Evolutionary conservation across 2,113 vertebrate genomes (phyloP), one percentile per base, ranked within the genome.

Genomic region (Serilophus lunatus): DNA sequence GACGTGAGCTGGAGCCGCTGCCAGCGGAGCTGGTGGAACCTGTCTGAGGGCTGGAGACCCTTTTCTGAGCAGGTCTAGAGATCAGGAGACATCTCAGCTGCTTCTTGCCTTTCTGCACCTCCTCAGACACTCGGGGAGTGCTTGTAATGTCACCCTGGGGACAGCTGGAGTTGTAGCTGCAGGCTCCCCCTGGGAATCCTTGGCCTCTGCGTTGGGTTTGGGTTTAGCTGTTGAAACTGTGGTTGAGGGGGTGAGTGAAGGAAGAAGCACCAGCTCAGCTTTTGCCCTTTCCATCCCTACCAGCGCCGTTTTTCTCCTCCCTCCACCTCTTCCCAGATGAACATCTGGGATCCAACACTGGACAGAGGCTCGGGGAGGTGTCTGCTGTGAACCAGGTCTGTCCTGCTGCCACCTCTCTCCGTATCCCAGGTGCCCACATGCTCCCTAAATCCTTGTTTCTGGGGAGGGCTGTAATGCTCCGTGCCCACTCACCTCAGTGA

Each of bases 401-500:
- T 57, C 31, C 69, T 71, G 26, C 40, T n/a, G 44, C 75, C 86
- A 50, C 42, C 16, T 23, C 31, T 64, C 6, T 3, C 59, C 76
- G 45, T 51, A 22, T 25, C 60, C 69, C 8, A 0, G 11, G 14
- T 36, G 6, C 42, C 69, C 76, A 40, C 13, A 9, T 3, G 36
- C 40, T 93, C 57, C 88, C 51, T 6, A 3, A 49, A 33, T 42
- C 66, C 53, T 7, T 0, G 1, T 86, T 88, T 63, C 81, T 54
- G 8, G 0, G 23, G 70, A 91, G 93, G 92, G 84, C 65, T 75
- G 90, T 94, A 95, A 93, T 95, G 64, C 78, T 93, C 57, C 3
- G 17, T 96, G 93, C 95, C 96, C 94, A 95, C 93, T 94, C 84
- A 85, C 93, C 95, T 94, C 18, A 61, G 16, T 95, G 95, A 96